Base-by-base conservation (phyloP, 2,888 invertebrate species). In the Temnothorax ravouxi region DNA sequence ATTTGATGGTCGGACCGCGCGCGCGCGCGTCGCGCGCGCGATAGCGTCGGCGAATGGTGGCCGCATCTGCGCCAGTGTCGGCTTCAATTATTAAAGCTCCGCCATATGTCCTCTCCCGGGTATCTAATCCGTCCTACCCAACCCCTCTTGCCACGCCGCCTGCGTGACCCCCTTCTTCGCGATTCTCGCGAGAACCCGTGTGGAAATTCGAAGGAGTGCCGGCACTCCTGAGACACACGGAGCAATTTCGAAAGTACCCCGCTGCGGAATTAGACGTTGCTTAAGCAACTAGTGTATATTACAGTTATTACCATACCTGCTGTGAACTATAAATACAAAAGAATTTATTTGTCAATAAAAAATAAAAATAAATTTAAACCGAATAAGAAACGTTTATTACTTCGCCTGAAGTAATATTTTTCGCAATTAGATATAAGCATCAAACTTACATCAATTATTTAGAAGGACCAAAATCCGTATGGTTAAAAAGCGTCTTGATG, bases 31-130 rank as follows among this genome's bases (percentile, higher is more conserved):
- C 69, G 86, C 90, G 83, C 80, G 84, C 80, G 76, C 52, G 75
- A 79, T 71, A 71, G 88, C 88, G 87, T 88, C 89, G 59, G 47
- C 79, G 79, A 72, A 79, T 86, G 89, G 84, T 80, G 84, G 83
- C 76, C 91, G 88, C 91, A 93, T 93, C 92, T 92, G 92, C 89
- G 92, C 86, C 89, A 76, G 87, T 91, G 92, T 93, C 91, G 87
- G 88, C 89, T 91, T 93, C 90, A 92, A 93, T 93, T 92, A 93
- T 92, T 92, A 91, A 93, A 93, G 89, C 92, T 85, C 77, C 83
- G 90, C 93, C 93, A 93, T 92, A 93, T 93, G 93, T 90, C 89
- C 87, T 87, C 87, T 88, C 88, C 88, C 86, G 87, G 85, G 18
- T 74, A 82, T 72, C 71, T 80, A 38, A 44, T 29, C 21, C 64